phyloP scores from a whole-genome alignment of 2,888 invertebrate genomes.

The Heteropelma amictum region DNA sequence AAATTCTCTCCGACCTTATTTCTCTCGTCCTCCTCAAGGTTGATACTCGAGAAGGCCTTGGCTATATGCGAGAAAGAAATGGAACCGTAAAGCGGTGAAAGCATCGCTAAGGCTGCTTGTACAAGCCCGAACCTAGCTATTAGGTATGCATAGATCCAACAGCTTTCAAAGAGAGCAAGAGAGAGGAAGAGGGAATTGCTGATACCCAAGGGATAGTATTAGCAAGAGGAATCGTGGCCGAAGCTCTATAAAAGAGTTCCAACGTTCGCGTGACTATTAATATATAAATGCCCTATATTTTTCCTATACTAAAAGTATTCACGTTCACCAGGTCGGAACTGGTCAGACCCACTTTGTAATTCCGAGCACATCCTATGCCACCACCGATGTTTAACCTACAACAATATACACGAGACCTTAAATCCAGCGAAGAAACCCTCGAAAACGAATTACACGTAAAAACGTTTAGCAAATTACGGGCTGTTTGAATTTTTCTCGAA shows the following conservation, averaged over 20 bases:
- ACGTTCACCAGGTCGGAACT: not conserved
- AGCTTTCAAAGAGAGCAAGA: too few relatives aligned
- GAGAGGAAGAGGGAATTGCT: too few relatives aligned
- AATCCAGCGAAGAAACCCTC: too few relatives aligned
- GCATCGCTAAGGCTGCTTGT: slow-evolving; percentile 35
- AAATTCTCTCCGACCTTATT: slow-evolving; percentile 28
- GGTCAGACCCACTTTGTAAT: too few relatives aligned
- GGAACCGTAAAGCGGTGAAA: slow-evolving; percentile 52
- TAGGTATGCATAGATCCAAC: slow-evolving; percentile 46
- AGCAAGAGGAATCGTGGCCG: slow-evolving; percentile 10
- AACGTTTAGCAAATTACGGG: too few relatives aligned
- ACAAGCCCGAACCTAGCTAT: slow-evolving; percentile 48
- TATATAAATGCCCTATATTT: slow-evolving; percentile 51
- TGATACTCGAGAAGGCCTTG: slow-evolving; percentile 29
- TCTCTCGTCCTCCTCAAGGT: slow-evolving; percentile 41
- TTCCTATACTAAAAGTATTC: slow-evolving; percentile 39
- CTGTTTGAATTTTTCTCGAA: too few relatives aligned
- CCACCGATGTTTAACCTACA: not conserved
- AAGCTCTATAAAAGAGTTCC: slow-evolving; percentile 36
- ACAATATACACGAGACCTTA: not conserved
- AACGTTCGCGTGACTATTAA: slow-evolving; percentile 46
- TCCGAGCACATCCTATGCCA: not conserved
- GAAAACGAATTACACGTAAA: too few relatives aligned
- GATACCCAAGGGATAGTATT: slow-evolving; percentile 3
- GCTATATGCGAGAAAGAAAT: slow-evolving; percentile 47